These are phyloP conservation scores for Neocrepidodera transversa DNA, from an alignment of 2,888 invertebrate species.

Conservation along the genomic window DNA sequence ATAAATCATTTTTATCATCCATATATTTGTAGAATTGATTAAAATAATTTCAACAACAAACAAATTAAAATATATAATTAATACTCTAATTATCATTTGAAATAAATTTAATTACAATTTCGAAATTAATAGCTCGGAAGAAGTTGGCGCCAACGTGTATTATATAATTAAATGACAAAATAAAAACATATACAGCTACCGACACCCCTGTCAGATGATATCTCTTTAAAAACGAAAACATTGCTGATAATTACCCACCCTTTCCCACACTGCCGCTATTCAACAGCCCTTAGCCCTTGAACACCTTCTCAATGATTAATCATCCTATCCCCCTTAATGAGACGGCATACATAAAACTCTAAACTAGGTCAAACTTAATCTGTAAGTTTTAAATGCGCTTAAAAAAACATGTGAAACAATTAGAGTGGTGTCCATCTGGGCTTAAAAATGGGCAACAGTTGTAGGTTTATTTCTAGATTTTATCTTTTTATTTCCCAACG, in stretches of 20 bases:
- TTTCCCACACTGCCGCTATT: constrained; percentile 1
- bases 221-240: not conserved
- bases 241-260: constrained; percentile 7
- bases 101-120: constrained; percentile 1
- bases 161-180: not conserved
- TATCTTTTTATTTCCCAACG: constrained; percentile 26
- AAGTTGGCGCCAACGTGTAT: not conserved
- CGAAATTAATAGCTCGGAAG: constrained; percentile 2
- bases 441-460: constrained; percentile 18
- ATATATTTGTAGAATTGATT: too few relatives aligned
- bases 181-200: not conserved
- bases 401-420: constrained; percentile 25
- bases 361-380: constrained; percentile 3
- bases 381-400: constrained; percentile 13
- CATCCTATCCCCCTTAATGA: not conserved
- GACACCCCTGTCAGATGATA: not conserved
- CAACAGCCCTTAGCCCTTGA: not conserved
- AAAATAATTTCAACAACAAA: too few relatives aligned
- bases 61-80: not conserved
- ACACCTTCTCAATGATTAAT: constrained; percentile 5
- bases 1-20: too few relatives aligned
- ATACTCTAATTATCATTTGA: not conserved
- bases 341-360: not conserved
- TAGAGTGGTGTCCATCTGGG: constrained; percentile 21
- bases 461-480: constrained; percentile 23